Evolutionary conservation across 2,888 invertebrate genomes (phyloP), one percentile per base, ranked within the genome.

Genomic region (Cyclophora punctaria): DNA sequence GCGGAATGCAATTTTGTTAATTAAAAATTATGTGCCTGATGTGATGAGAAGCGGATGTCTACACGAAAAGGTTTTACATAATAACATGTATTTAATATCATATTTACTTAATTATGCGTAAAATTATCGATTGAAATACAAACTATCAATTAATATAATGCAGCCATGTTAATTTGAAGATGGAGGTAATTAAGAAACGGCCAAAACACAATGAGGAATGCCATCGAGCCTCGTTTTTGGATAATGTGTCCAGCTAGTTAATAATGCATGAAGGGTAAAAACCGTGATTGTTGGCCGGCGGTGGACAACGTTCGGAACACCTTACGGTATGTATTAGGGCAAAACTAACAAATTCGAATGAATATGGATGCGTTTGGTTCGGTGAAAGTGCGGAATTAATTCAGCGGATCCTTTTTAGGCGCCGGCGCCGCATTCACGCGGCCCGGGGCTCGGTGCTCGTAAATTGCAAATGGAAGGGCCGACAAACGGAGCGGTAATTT

Each of bases 401-500:
- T 67, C 66, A 61, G 66, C 66, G 61, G 66, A 60, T 61, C 66
- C 61, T 67, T 69, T 70, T 71, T 67, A 54, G 66, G 73, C 69
- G 83, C 80, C 81, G 77, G 71, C 69, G 66, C 68, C 63, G 66
- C 63, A 60, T 56, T 63, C 64, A 60, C 67, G 62, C 59, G 67
- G 63, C 60, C 65, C 71, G 76, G 74, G 73, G 71, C 74, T 70
- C 65, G 63, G 62, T 65, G 74, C 72, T 78, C 83, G 83, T 84
- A 85, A 86, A 85, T 86, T 80, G 85, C 82, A 61, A 73, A 69
- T 65, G 67, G 69, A 78, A 74, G 78, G 73, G 73, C 84, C 82
- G 81, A 83, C 85, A 83, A 84, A 81, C 80, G 81, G 44, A 66
- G 66, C 71, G 64, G 82, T 83, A 81, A 87, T 85, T 86, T 81